Evolutionary conservation across 2,888 invertebrate species (phyloP).

Genomic region (Cephus pygmeus): DNA sequence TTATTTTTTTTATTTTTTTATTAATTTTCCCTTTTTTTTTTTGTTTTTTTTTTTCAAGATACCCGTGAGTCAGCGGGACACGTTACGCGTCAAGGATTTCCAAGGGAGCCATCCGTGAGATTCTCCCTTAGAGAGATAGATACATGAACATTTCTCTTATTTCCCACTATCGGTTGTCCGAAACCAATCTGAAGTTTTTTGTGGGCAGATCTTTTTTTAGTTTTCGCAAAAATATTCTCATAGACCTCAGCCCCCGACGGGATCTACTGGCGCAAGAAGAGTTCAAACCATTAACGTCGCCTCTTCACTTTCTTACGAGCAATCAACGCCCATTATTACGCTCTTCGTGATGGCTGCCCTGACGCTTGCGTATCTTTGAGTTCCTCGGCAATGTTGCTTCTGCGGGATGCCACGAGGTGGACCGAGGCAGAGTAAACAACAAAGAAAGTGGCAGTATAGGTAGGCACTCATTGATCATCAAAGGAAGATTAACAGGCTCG

Average conservation of each 20-base stretch:
- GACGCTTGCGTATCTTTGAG: not conserved
- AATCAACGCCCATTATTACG: not conserved
- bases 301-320: not conserved
- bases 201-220: not conserved
- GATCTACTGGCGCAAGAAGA: not conserved
- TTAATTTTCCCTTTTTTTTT: no score
- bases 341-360: not conserved
- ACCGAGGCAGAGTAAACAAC: not conserved
- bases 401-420: not conserved
- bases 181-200: not conserved
- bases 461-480: conserved; percentile 3
- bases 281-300: not conserved
- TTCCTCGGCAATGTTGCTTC: not conserved
- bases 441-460: not conserved
- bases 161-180: not conserved
- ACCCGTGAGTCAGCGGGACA: not conserved
- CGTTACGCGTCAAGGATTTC: not conserved
- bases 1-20: not conserved
- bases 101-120: not conserved
- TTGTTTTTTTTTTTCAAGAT: not conserved
- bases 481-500: not conserved
- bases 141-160: not conserved
- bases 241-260: not conserved
- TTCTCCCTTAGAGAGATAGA: not conserved
- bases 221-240: not conserved